These are phyloP conservation scores for Halcyon chelicuti DNA, from an alignment of 2,797 vertebrate species.

Conservation along the genomic window DNA sequence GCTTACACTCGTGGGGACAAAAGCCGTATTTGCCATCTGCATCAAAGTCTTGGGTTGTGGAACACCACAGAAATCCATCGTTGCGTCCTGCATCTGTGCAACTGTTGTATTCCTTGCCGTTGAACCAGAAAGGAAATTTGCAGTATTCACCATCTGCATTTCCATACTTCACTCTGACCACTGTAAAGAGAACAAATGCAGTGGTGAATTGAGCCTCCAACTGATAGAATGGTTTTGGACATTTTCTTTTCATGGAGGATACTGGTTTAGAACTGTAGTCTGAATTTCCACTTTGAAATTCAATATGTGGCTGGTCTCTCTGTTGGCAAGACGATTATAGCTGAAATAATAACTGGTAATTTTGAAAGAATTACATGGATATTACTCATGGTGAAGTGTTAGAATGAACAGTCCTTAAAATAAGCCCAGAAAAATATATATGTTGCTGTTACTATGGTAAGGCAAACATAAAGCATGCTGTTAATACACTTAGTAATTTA, in stretches of 20 bases:
- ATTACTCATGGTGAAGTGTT: slow-evolving; percentile 32
- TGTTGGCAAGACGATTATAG: background rate
- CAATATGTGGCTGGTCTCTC: background rate
- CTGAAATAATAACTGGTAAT: slow-evolving; percentile 30
- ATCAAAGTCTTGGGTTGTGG: slow-evolving; percentile 94
- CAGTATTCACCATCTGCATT: slow-evolving; percentile 97
- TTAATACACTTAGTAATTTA: slow-evolving; percentile 20
- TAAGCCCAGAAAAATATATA: slow-evolving; percentile 12
- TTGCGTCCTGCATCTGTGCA: slow-evolving; percentile 92
- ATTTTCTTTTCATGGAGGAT: background rate
- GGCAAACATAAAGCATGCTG: background rate
- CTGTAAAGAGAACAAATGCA: slow-evolving; percentile 70
- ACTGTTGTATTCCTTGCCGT: slow-evolving; percentile 91
- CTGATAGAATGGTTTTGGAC: background rate
- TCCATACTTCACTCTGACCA: slow-evolving; percentile 96
- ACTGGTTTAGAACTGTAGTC: background rate
- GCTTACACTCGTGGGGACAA: slow-evolving; percentile 97
- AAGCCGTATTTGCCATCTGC: slow-evolving; percentile 96
- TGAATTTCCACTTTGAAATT: slow-evolving; percentile 52
- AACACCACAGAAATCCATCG: slow-evolving; percentile 97
- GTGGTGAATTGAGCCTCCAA: background rate
- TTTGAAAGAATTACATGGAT: slow-evolving; percentile 25
- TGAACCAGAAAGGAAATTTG: slow-evolving; percentile 96
- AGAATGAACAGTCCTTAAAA: background rate
- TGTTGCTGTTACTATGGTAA: slow-evolving; percentile 44